Base-by-base conservation (phyloP, 2,888 invertebrate genomes). In the Hyles lineata region DNA sequence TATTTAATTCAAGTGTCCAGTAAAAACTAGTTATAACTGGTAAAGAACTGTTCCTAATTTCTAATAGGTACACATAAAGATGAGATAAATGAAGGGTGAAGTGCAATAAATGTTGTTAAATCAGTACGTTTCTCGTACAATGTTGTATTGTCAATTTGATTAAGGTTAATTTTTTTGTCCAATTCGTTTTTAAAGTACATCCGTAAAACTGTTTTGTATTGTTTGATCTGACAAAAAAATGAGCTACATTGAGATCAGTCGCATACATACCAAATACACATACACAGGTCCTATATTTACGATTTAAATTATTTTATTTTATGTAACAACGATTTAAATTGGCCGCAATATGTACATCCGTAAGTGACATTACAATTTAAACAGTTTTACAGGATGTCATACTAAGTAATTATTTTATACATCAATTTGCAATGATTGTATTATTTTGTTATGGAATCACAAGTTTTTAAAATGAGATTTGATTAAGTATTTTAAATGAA, bases 401-500 rank as follows among this genome's bases (percentile, higher is more conserved):
- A 19, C 19, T 55, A 55, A 55, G 17, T 3, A 61, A 11, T 17
- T 61, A 29, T 25, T 63, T 21, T n/a, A n/a, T 43, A 35, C 21
- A 21, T 50, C 23, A 23, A 25, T 23, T 67, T 21, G 15, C 21
- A 67, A 67, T 50, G 23, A 67, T 23, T 67, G 23, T 63, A 63
- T 43, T 63, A 32, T 63, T 55, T 67, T 67, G 15, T 23, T 67
- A 67, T 23, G 63, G 43, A 35, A 67, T 67, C 67, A 67, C 67
- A 50, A 23, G 63, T 67, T 67, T 50, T 67, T 15, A 43, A 50
- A 29, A 63, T 63, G 35, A 63, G 15, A 43, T 63, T 43, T 67
- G 29, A 67, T 50, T 67, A 43, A 50, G 67, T 67, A 23, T 50
- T 67, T 63, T 71, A 55, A n/a, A 43, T 70, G 43, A 70, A 55